Evolutionary conservation across 2,113 vertebrate species (phyloP), one percentile per base, ranked within the genome.

Genomic region (Fulica atra): DNA sequence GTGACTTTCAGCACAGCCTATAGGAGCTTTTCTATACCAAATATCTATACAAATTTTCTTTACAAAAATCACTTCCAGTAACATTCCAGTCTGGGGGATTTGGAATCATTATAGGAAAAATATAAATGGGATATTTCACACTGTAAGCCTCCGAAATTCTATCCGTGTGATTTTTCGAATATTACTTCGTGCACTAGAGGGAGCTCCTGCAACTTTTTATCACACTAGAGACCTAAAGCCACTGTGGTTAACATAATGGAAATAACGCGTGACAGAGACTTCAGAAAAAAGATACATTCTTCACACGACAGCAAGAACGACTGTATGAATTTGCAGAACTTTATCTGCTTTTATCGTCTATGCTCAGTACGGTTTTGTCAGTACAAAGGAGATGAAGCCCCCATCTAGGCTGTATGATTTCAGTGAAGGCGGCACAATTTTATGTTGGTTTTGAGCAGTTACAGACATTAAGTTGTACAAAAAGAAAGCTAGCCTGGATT

Each of bases 181-280:
- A 70, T 33, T 3, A 64, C 14, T 74, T 88, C 3, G 2, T 66
- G 80, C 98, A 97, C 96, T 71, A 98, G 98, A 91, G 96, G 98
- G 98, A 95, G 97, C 96, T 92, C 91, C 90, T 48, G 96, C 84
- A 96, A 94, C 96, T 98, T 88, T 78, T 6, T 60, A 89, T 7
- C 56, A 73, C 59, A 84, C 24, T 3, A 92, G 61, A 92, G 40
- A 25, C 24, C 17, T 29, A 40, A 59, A 79, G 40, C 29, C 23
- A 93, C 44, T n/a, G 63, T 2, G 81, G 28, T 35, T 44, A 90
- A 74, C 17, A 10, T 25, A 80, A 78, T 2, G 5, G 33, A 89
- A 92, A 93, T 46, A 81, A 53, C 92, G 81, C 8, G 51, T 16
- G 40, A 64, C 73, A 88, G 18, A 64, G 10, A 85, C 57, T 81